Conservation (phyloP, 1,140 invertebrate species). For the Brachionus koreanus region DNA sequence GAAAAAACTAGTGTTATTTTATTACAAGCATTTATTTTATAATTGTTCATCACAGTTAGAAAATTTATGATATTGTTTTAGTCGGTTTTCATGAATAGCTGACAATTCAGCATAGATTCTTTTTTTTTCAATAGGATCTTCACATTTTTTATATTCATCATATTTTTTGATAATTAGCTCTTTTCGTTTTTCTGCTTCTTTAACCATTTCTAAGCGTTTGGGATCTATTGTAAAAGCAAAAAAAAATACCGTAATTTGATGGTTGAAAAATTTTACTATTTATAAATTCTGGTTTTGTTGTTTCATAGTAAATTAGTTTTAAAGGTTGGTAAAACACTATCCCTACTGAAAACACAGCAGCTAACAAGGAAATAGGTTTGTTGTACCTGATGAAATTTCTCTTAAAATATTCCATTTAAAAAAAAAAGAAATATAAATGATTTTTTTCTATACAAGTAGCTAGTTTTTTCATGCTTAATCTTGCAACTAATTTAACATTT, state of each 20-base stretch:
- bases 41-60: neutral
- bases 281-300: neutral
- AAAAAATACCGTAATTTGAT: no score
- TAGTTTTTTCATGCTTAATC: no score
- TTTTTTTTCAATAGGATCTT: constrained; percentile 10
- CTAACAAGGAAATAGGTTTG: neutral
- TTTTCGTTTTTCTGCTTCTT: neutral
- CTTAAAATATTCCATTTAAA: neutral
- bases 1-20: no score
- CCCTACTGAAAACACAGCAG: neutral
- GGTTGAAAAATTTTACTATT: neutral
- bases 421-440: no score
- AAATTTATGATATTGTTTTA: neutral
- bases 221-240: neutral
- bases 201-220: neutral
- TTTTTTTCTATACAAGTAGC: no score
- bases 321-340: constrained; percentile 16
- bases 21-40: neutral
- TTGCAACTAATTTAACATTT: no score
- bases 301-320: neutral
- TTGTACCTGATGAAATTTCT: neutral
- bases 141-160: constrained; percentile 4
- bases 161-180: neutral
- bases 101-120: constrained; percentile 9
- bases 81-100: constrained; percentile 5